phyloP scores from a whole-genome alignment of 1,140 invertebrate species.

The Holotrichia oblita region DNA sequence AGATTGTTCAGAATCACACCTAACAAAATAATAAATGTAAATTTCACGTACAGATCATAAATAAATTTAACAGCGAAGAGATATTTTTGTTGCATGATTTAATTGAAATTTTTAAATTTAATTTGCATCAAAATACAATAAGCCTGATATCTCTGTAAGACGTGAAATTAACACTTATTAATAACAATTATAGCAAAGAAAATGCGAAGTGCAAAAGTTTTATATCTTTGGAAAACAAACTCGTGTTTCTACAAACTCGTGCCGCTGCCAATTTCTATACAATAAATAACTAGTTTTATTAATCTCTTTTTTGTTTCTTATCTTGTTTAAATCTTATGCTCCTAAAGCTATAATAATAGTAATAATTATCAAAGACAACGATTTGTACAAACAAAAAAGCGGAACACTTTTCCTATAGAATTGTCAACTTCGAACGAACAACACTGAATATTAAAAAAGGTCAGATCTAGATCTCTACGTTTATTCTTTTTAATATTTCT shows the following conservation, averaged over 20 bases:
- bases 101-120: too few relatives aligned
- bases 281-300: conserved; percentile 31
- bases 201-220: conserved; percentile 19
- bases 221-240: conserved; percentile 23
- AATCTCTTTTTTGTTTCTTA: conserved; percentile 3
- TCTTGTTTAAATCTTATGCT: conserved; percentile 27
- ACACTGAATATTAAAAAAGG: conserved; percentile 24
- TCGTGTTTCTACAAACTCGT: conserved; percentile 15
- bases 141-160: not conserved
- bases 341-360: not conserved
- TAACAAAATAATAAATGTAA: conserved; percentile 7
- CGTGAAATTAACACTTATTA: not conserved
- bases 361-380: conserved; percentile 32
- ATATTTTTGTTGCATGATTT: too few relatives aligned
- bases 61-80: too few relatives aligned
- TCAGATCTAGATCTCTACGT: conserved; percentile 19
- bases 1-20: not conserved
- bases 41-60: not conserved
- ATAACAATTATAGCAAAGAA: not conserved
- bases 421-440: conserved; percentile 24
- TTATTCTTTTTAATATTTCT: not conserved
- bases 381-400: conserved; percentile 36
- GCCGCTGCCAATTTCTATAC: conserved; percentile 22
- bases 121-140: too few relatives aligned
- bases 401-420: conserved; percentile 5